Conservation (phyloP, 2,797 vertebrate genomes). For the Gymnothorax reevesii region DNA sequence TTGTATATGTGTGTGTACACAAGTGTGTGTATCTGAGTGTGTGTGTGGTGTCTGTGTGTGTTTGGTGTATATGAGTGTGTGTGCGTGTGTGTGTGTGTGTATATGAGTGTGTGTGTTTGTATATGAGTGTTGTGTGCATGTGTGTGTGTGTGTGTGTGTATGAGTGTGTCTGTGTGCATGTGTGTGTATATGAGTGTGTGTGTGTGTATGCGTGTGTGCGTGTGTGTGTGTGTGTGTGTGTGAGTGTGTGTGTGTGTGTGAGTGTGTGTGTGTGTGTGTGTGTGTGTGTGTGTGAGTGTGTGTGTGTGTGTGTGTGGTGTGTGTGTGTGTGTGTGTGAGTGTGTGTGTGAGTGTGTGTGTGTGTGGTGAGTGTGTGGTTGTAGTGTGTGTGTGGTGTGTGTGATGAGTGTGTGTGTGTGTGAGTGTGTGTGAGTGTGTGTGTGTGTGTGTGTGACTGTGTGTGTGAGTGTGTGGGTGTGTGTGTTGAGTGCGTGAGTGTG, state of each 20-base stretch:
- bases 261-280: background rate
- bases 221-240: slow-evolving; percentile 14
- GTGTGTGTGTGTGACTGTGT: too few relatives aligned
- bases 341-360: too few relatives aligned
- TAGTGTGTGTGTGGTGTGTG: too few relatives aligned
- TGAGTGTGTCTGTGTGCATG: background rate
- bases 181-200: too few relatives aligned
- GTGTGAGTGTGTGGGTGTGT: background rate
- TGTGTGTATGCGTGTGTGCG: background rate
- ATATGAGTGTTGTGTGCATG: too few relatives aligned
- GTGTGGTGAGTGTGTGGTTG: too few relatives aligned
- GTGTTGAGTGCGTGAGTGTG: background rate
- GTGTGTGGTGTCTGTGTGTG: too few relatives aligned
- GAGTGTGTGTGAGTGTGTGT: too few relatives aligned
- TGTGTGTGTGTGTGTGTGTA: too few relatives aligned
- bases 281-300: background rate
- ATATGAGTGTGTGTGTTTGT: background rate
- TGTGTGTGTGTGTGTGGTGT: too few relatives aligned
- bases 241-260: background rate
- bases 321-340: too few relatives aligned
- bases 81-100: background rate
- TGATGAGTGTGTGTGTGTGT: too few relatives aligned
- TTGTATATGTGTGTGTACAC: slow-evolving; percentile 33
- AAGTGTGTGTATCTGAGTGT: background rate
- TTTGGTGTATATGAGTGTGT: background rate